Base-by-base conservation (phyloP, 2,113 vertebrate genomes). In the Barnardius zonarius region DNA sequence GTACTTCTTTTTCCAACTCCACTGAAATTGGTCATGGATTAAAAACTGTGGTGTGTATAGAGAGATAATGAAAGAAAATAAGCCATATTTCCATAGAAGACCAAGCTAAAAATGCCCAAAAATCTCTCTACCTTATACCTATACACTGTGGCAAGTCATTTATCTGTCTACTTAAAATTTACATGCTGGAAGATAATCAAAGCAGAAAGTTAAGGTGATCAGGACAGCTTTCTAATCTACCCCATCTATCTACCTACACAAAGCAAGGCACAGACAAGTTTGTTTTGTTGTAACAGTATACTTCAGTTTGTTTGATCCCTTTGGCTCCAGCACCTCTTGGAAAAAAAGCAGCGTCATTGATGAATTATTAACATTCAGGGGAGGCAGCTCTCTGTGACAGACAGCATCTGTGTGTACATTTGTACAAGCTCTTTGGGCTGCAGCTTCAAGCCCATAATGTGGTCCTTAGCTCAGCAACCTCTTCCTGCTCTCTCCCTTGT, bases 281-380 rank as follows among this genome's bases (percentile, higher is more conserved):
- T 68, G 28, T 74, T 63, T 46, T 46, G 48, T 63, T 4, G 0
- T 44, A 20, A 63, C 7, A 85, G 23, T 13, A 5, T 11, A 9
- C 8, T 41, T 35, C 17, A 48, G 70, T 48, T 49, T 28, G 14
- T 52, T 69, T 51, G 25, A 64, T 52, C 59, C 41, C 11, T 46
- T 62, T 73, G 19, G 41, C 64, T 86, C 75, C 81, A 44, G 41
- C 63, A 70, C 37, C 1, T 1, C 30, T 73, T n/a, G 35, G 64
- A 73, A 51, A 31, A 59, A 59, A 52, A 67, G 23, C 51, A 72
- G 12, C 6, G 15, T 6, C 1, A 5, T 2, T 0, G 0, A 39
- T 12, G 37, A 57, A 23, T 57, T 44, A 80, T 44, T 80, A 18
- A 49, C 41, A 23, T 14, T 4, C 27, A 13, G 41, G 61, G 28